A percentile compares a stretch with the other conserved stretches of the same genome.
phyloP scores from a whole-genome alignment of 2,888 invertebrate species.

The Eretmocerus hayati region DNA sequence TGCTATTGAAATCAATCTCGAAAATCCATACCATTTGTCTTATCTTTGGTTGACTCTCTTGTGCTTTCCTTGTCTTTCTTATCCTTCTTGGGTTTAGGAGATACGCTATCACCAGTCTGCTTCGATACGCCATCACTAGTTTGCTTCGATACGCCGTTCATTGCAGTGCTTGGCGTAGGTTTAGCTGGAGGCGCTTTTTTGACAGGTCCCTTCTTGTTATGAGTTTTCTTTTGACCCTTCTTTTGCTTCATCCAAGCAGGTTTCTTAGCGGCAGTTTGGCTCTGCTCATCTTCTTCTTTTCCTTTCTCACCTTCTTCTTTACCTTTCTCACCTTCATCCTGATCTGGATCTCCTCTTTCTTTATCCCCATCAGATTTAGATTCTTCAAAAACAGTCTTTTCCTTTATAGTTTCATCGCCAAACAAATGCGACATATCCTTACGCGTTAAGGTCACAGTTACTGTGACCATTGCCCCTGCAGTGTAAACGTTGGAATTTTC shows the following conservation, averaged over 20 bases:
- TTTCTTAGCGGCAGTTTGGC: slow-evolving; percentile 57
- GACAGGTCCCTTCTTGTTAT: slow-evolving; percentile 51
- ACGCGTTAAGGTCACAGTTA: slow-evolving; percentile 81
- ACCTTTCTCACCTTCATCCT: slow-evolving; percentile 47
- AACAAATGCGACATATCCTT: slow-evolving; percentile 78
- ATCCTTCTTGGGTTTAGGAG: slow-evolving; percentile 35
- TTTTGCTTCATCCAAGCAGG: slow-evolving; percentile 79
- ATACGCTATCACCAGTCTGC: slow-evolving; percentile 22
- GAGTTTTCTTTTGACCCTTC: slow-evolving; percentile 57
- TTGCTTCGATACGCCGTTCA: slow-evolving; percentile 14
- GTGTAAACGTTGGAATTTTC: slow-evolving; percentile 96
- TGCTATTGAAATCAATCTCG: not conserved
- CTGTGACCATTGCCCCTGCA: slow-evolving; percentile 95
- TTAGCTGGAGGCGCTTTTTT: slow-evolving; percentile 30
- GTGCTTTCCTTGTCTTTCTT: slow-evolving; percentile 30
- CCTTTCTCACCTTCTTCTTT: slow-evolving; percentile 47
- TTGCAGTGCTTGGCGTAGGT: slow-evolving; percentile 1
- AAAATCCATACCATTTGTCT: slow-evolving; percentile 6
- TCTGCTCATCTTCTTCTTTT: slow-evolving; percentile 48
- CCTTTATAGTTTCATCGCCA: slow-evolving; percentile 69
- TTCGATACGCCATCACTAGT: slow-evolving; percentile 16
- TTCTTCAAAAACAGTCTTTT: slow-evolving; percentile 49
- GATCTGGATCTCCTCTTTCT: slow-evolving; percentile 49
- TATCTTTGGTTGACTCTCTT: slow-evolving; percentile 15
- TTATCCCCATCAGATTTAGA: slow-evolving; percentile 43